These are phyloP conservation scores for Phania funesta DNA, from an alignment of 2,888 invertebrate genomes.

Conservation along the genomic window DNA sequence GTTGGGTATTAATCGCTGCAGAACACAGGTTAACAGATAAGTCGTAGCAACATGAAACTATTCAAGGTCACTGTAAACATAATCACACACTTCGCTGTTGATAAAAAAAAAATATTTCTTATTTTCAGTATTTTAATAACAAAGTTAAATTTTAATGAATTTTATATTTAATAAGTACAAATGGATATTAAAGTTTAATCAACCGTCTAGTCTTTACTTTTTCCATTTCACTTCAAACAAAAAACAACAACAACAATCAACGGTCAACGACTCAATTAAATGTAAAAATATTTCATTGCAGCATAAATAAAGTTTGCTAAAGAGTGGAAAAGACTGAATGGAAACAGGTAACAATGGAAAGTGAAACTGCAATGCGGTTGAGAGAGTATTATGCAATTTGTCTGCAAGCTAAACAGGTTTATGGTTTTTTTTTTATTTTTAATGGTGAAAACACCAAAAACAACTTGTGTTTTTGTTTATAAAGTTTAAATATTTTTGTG, in stretches of 20 bases:
- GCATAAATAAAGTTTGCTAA: not conserved
- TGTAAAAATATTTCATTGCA: not conserved
- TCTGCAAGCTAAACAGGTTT: not conserved
- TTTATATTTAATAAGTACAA: not conserved
- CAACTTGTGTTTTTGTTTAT: not conserved
- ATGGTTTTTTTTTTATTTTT: not conserved
- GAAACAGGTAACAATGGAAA: slow-evolving; percentile 58
- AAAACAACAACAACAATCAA: not conserved
- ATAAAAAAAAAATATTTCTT: not conserved
- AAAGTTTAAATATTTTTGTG: not conserved
- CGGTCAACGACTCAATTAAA: not conserved
- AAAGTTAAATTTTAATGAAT: not conserved
- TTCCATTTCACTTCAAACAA: not conserved
- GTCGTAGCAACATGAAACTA: not conserved
- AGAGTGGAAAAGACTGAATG: slow-evolving; percentile 34
- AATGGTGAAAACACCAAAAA: not conserved
- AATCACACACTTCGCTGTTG: no score
- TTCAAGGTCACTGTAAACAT: not conserved
- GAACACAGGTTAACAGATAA: not conserved
- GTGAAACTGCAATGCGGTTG: slow-evolving; percentile 43
- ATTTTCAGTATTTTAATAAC: not conserved
- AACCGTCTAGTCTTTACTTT: slow-evolving; percentile 33
- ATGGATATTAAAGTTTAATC: slow-evolving; percentile 48
- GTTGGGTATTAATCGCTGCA: not conserved
- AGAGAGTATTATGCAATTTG: slow-evolving; percentile 33